Conservation (phyloP, 2,888 invertebrate species). For the Zaprionus lineosus region DNA sequence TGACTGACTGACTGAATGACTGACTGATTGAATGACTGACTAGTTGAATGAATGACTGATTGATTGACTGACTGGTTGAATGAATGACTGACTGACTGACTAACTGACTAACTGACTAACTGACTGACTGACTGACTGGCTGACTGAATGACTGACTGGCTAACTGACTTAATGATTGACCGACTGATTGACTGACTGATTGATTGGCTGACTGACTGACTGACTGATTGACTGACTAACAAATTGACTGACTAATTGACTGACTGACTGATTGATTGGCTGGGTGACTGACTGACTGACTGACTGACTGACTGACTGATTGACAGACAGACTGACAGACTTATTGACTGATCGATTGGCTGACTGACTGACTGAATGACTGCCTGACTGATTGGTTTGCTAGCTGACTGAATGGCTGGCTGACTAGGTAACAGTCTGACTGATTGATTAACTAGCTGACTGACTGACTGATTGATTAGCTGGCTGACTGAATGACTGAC, state of each 20-base stretch:
- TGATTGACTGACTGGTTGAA: neutral
- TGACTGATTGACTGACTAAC: slow-evolving; percentile 1
- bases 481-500: neutral
- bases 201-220: neutral
- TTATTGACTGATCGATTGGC: slow-evolving; percentile 4
- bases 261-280: slow-evolving; percentile 4
- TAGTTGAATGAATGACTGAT: slow-evolving; percentile 5
- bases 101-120: neutral
- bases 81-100: slow-evolving; percentile 12
- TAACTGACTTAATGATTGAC: too few relatives aligned
- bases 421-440: slow-evolving; percentile 11
- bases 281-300: too few relatives aligned
- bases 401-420: neutral
- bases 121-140: slow-evolving; percentile 12
- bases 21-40: too few relatives aligned
- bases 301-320: slow-evolving; percentile 2
- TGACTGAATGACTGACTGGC: neutral
- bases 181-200: slow-evolving; percentile 1
- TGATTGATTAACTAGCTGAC: neutral
- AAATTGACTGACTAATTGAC: neutral
- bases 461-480: slow-evolving; percentile 12
- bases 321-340: neutral
- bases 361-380: neutral
- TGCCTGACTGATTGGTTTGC: slow-evolving; percentile 12
- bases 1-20: slow-evolving; percentile 2